Evolutionary conservation across 2,888 invertebrate species (phyloP).

Genomic region (Eudasyphora cyanicolor): DNA sequence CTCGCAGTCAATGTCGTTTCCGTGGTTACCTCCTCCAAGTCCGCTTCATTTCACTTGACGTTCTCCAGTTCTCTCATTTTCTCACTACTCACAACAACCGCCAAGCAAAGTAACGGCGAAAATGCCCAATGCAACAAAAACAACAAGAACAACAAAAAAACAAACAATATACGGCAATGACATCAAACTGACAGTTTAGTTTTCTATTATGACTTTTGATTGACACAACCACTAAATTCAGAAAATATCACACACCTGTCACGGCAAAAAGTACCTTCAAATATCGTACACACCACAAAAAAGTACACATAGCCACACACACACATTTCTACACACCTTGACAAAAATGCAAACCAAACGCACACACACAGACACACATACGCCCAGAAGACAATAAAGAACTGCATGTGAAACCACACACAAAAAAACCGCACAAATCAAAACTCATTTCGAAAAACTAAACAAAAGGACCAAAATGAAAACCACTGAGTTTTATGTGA

Average conservation of each 20-base stretch:
- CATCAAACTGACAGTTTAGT: conserved; percentile 44
- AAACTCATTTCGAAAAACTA: conserved; percentile 31
- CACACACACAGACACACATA: not conserved
- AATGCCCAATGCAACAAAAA: not conserved
- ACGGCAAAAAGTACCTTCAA: conserved; percentile 30
- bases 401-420: conserved; percentile 9
- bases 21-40: conserved; percentile 16
- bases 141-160: not conserved
- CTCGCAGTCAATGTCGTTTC: not conserved
- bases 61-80: not conserved
- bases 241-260: conserved; percentile 35
- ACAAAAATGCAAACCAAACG: not conserved
- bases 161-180: conserved; percentile 39
- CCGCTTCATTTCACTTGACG: conserved; percentile 56
- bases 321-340: not conserved
- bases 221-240: conserved; percentile 54
- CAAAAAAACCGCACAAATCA: conserved; percentile 29
- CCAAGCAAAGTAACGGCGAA: not conserved
- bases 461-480: conserved; percentile 12
- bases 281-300: conserved; percentile 23
- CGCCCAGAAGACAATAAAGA: conserved; percentile 1
- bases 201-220: conserved; percentile 57
- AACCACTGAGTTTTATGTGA: not conserved
- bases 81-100: no score
- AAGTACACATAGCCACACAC: not conserved